Evolutionary conservation across 2,888 invertebrate genomes (phyloP).

Genomic region (Lasius fuliginosus): DNA sequence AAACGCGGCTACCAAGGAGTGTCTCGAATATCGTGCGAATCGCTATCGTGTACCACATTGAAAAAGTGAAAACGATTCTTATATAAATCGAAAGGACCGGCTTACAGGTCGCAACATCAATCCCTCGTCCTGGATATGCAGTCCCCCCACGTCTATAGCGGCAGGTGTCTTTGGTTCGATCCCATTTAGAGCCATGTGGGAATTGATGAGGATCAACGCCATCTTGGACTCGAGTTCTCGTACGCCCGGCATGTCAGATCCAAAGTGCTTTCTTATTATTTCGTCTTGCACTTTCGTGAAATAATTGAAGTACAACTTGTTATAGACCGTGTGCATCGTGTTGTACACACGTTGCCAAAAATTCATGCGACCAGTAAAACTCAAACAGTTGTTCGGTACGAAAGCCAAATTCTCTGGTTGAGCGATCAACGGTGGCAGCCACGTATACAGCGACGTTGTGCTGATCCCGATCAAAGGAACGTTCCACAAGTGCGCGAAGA

Average conservation of each 20-base stretch:
- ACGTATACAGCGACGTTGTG: constrained; percentile 78
- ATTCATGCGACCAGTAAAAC: constrained; percentile 67
- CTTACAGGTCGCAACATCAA: constrained; percentile 73
- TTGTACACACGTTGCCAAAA: constrained; percentile 79
- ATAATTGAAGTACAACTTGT: constrained; percentile 71
- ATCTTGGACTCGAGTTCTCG: constrained; percentile 86
- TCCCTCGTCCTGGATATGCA: constrained; percentile 86
- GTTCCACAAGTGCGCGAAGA: constrained; percentile 76
- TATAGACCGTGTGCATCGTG: constrained; percentile 54
- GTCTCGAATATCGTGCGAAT: neutral
- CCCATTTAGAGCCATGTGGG: constrained; percentile 86
- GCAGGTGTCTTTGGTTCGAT: constrained; percentile 86
- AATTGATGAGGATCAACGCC: constrained; percentile 87
- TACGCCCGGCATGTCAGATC: constrained; percentile 82
- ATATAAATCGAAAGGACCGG: neutral
- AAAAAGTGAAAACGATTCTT: constrained; percentile 3
- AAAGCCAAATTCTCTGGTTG: constrained; percentile 80
- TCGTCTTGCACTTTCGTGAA: constrained; percentile 71
- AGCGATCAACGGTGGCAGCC: constrained; percentile 75
- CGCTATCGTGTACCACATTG: neutral
- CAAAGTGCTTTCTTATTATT: constrained; percentile 73
- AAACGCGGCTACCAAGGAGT: neutral
- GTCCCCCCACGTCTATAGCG: constrained; percentile 87
- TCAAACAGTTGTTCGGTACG: constrained; percentile 69
- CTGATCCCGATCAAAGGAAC: constrained; percentile 78